A percentile compares a stretch with the other conserved stretches of the same genome.
Conservation (phyloP, 2,113 vertebrate genomes). For the Entosphenus tridentatus region DNA sequence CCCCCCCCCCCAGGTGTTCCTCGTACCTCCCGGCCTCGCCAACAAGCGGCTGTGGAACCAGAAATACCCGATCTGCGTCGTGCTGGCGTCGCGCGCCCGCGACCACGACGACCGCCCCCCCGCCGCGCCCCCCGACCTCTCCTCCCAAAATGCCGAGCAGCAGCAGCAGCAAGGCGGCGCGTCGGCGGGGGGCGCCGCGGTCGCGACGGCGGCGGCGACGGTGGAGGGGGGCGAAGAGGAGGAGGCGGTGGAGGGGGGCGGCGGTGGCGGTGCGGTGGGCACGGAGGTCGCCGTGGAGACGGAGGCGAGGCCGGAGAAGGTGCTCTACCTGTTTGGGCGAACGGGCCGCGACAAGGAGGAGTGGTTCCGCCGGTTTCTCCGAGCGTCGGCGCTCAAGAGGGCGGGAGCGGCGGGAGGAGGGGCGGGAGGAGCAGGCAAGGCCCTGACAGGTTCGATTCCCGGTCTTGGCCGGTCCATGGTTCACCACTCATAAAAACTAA, state of each 20-base stretch:
- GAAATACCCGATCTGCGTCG: slow-evolving; percentile 88
- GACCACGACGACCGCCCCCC: not conserved
- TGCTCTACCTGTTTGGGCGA: slow-evolving; percentile 77
- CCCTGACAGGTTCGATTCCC: slow-evolving; percentile 34
- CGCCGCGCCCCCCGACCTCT: slow-evolving; percentile 30
- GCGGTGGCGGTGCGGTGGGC: slow-evolving; percentile 30
- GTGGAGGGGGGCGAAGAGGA: slow-evolving; percentile 24
- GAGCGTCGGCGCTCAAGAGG: slow-evolving; percentile 24
- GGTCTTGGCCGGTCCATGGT: slow-evolving; percentile 19
- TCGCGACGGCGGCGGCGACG: no score
- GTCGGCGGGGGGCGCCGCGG: no score
- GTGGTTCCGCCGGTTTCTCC: slow-evolving; percentile 69
- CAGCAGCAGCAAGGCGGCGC: slow-evolving; percentile 26
- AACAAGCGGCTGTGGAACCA: slow-evolving; percentile 94
- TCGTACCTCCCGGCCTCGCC: slow-evolving; percentile 73
- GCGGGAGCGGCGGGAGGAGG: slow-evolving; percentile 32
- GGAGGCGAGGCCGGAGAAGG: slow-evolving; percentile 30
- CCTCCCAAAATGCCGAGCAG: slow-evolving; percentile 64
- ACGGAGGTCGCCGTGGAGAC: slow-evolving; percentile 22
- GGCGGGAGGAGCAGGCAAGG: slow-evolving; percentile 21
- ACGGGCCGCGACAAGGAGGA: slow-evolving; percentile 90
- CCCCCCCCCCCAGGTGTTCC: slow-evolving; percentile 36
- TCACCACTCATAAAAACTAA: not conserved
- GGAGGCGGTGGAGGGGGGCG: slow-evolving; percentile 27
- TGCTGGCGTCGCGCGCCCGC: slow-evolving; percentile 28